Base-by-base conservation (phyloP, 2,888 invertebrate genomes). In the Drosophila lutescens region DNA sequence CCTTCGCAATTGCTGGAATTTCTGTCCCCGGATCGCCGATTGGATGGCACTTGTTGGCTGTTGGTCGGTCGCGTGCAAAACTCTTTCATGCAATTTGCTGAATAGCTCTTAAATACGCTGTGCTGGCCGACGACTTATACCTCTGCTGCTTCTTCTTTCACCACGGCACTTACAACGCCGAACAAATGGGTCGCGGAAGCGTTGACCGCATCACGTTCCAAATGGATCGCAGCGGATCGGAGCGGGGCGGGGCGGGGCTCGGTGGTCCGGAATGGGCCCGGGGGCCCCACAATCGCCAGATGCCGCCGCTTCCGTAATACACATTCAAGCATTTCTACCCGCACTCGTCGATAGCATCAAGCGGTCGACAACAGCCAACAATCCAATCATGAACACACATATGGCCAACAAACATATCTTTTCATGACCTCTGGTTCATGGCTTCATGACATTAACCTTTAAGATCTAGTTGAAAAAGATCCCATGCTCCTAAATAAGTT, bases 41-140 rank as follows among this genome's bases (percentile, higher is more conserved):
- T 15, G 49, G 66, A 63, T 67, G 51, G 50, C 44, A 46, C 43
- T 80, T 57, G 62, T 72, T 58, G 55, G 65, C 56, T 73, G 72
- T 61, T 47, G 53, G 57, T 77, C 56, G 61, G 80, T 86, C 86
- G 88, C 83, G 88, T 81, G 85, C 82, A 78, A 72, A 85, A 80
- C 86, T 88, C 87, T 88, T 84, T 57, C 46, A 38, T 56, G 63
- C 68, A 86, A 79, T 77, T 75, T 79, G 85, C 85, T 86, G 85
- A 86, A 80, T 86, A 76, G 85, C 85, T 87, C 85, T 86, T 86
- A 88, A 88, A 88, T 86, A 84, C 85, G 71, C 71, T 86, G 86
- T 65, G 77, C 74, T 70, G 83, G 61, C 80, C 43, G 57, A 58
- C 44, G 17, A 34, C 34, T 17, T 40, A 17, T 34, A 41, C 34